phyloP scores from a whole-genome alignment of 1,140 invertebrate species.

The Anastrepha obliqua region DNA sequence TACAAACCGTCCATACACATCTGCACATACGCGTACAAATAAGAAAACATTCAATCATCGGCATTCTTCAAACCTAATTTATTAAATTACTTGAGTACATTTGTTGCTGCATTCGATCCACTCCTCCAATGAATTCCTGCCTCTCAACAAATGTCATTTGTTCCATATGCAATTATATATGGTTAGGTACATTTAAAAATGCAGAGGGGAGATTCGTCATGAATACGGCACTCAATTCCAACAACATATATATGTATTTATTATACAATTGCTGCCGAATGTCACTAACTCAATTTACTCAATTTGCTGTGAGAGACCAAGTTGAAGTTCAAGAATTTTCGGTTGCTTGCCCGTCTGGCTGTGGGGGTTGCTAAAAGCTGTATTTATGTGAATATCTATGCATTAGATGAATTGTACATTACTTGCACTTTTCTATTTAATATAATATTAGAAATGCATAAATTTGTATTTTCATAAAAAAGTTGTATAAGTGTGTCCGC shows the following conservation, averaged over 20 bases:
- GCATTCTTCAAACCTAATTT: not conserved
- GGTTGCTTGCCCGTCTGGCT: not conserved
- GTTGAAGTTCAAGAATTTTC: slow-evolving; percentile 52
- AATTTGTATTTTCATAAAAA: not conserved
- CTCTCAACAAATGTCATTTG: not conserved
- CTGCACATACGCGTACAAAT: too few species aligned
- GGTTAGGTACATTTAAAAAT: not conserved
- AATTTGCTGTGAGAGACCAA: not conserved
- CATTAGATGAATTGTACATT: not conserved
- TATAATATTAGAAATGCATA: slow-evolving; percentile 4
- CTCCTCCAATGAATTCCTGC: not conserved
- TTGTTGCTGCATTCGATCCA: not conserved
- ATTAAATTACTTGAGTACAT: not conserved
- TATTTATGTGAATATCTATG: not conserved
- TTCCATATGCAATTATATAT: not conserved
- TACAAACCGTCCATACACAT: too few species aligned
- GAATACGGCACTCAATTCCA: not conserved
- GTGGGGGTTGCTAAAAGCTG: not conserved
- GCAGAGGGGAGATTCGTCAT: too few species aligned
- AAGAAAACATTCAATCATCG: too few species aligned
- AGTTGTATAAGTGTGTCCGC: not conserved
- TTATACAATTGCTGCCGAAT: too few species aligned
- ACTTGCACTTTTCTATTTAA: not conserved
- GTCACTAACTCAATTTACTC: not conserved
- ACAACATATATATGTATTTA: too few species aligned